Percentiles rank a stretch among this genome's conserved stretches.
Evolutionary conservation across 2,888 invertebrate species (phyloP).

Genomic region (Encarsia formosa): DNA sequence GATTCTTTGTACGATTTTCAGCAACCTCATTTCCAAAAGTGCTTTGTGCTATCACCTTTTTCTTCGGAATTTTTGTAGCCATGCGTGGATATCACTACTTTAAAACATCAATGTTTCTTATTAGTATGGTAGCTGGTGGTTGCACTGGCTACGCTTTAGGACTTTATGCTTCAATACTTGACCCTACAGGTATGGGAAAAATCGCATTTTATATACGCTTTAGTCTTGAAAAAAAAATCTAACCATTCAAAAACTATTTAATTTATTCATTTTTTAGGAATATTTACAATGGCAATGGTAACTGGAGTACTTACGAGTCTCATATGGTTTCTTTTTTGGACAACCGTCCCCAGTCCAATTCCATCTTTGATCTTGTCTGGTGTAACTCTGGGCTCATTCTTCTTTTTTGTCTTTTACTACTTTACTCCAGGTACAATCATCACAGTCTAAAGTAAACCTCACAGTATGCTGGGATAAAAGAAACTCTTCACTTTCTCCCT

Average conservation of each 20-base stretch:
- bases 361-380: constrained; percentile 57
- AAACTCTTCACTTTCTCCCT: neutral
- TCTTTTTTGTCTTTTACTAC: constrained; percentile 59
- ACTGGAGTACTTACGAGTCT: constrained; percentile 60
- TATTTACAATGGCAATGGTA: constrained; percentile 53
- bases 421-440: constrained; percentile 56
- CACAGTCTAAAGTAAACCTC: neutral
- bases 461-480: neutral
- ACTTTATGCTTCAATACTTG: constrained; percentile 12
- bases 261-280: constrained; percentile 50
- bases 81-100: constrained; percentile 65
- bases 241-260: neutral
- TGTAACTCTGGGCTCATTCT: constrained; percentile 60
- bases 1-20: constrained; percentile 8
- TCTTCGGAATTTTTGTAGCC: constrained; percentile 61
- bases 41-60: constrained; percentile 54
- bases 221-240: too few species aligned
- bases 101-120: constrained; percentile 59
- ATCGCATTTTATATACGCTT: too few species aligned
- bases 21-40: constrained; percentile 29
- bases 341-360: constrained; percentile 60
- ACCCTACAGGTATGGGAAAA: constrained; percentile 27
- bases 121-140: constrained; percentile 59
- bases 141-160: constrained; percentile 56
- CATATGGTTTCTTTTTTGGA: constrained; percentile 63